phyloP scores from a whole-genome alignment of 1,140 invertebrate genomes.

The Papilio machaon region DNA sequence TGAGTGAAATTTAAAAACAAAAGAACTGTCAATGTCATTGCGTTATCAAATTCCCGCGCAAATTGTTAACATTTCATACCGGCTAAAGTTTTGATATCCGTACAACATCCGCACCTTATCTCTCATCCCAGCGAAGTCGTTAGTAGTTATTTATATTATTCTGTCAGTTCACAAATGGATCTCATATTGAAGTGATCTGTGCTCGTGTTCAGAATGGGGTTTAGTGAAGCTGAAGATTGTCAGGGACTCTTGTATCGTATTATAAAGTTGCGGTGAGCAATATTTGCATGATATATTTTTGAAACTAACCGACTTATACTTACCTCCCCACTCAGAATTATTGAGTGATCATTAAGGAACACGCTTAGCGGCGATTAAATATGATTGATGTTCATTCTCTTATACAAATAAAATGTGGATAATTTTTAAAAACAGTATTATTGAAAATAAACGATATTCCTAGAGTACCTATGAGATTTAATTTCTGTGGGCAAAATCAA shows the following conservation, averaged over 20 bases:
- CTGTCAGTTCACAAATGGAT: conserved; percentile 20
- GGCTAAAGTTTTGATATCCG: conserved; percentile 27
- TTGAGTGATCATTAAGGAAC: not conserved
- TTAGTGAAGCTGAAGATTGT: conserved; percentile 45
- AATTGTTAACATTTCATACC: conserved; percentile 21
- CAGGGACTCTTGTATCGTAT: conserved; percentile 50
- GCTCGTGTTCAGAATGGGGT: conserved; percentile 44
- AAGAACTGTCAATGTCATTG: conserved; percentile 9
- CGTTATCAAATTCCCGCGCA: conserved; percentile 26
- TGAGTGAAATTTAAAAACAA: not conserved
- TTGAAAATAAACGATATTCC: too few relatives aligned
- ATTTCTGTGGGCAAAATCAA: not conserved
- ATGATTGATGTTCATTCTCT: too few relatives aligned
- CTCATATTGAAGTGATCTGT: conserved; percentile 36
- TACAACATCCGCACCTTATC: conserved; percentile 25
- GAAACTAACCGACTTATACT: not conserved
- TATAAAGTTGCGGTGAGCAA: conserved; percentile 50
- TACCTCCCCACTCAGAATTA: not conserved
- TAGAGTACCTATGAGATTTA: too few relatives aligned
- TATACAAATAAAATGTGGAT: too few relatives aligned
- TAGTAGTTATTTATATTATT: conserved; percentile 11
- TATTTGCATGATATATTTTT: not conserved
- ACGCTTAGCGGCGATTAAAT: too few relatives aligned
- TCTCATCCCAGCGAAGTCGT: conserved; percentile 26
- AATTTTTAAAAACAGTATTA: too few relatives aligned